Evolutionary conservation across 2,113 vertebrate species (phyloP).

Genomic region (Micronycteris hirsuta): DNA sequence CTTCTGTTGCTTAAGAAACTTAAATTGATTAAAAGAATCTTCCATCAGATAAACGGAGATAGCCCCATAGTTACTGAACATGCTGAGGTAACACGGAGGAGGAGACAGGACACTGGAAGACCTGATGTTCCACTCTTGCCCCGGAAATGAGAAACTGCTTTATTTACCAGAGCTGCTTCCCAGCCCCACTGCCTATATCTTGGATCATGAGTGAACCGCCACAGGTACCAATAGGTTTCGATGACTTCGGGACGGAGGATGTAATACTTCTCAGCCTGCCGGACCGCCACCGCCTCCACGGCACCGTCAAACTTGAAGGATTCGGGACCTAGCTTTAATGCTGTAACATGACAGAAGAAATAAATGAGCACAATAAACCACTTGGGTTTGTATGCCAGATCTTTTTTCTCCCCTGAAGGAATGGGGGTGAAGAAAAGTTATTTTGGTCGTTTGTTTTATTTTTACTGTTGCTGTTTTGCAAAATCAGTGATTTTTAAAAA

Average conservation of each 20-base stretch:
- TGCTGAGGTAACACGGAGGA: neutral
- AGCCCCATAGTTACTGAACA: neutral
- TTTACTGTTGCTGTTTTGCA: constrained; percentile 41
- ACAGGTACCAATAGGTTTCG: constrained; percentile 99
- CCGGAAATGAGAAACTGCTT: neutral
- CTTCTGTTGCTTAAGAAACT: neutral
- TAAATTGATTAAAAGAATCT: neutral
- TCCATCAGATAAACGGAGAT: neutral
- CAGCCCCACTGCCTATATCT: constrained; percentile 98
- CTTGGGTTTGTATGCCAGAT: neutral
- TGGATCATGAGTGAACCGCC: constrained; percentile 98
- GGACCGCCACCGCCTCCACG: constrained; percentile 93
- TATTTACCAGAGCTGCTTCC: constrained; percentile 94
- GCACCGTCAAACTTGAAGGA: constrained; percentile 99
- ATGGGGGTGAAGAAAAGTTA: neutral
- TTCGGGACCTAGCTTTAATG: constrained; percentile 96
- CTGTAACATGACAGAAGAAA: constrained; percentile 74
- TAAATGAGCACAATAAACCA: neutral
- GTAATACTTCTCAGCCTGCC: constrained; percentile 99
- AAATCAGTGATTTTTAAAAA: constrained; percentile 43
- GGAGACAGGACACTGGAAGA: accelerated
- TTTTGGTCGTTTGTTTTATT: neutral
- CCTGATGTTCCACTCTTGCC: neutral
- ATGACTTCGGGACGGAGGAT: constrained; percentile 98
- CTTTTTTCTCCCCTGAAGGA: neutral